Conservation (phyloP, 2,797 vertebrate genomes). For the Anguilla marmorata region DNA sequence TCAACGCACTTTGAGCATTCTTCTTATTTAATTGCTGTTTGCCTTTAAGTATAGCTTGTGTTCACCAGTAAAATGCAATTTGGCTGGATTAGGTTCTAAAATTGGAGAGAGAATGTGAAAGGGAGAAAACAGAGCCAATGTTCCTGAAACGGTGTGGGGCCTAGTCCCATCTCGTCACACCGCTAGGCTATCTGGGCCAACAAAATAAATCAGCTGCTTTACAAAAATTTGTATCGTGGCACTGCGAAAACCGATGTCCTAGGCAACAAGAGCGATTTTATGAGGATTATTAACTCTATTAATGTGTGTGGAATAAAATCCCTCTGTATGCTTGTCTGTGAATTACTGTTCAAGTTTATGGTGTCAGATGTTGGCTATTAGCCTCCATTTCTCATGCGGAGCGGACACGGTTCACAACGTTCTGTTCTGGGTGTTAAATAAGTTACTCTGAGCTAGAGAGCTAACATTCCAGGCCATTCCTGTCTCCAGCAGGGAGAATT, state of each 20-base stretch:
- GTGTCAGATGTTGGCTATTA: neutral
- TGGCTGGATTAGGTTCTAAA: neutral
- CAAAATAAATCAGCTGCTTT: neutral
- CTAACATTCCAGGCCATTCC: conserved; percentile 31
- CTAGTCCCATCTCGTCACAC: neutral
- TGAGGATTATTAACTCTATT: neutral
- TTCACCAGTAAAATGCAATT: neutral
- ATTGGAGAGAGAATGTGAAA: neutral
- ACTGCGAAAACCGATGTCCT: neutral
- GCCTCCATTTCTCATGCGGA: neutral
- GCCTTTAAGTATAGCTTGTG: neutral
- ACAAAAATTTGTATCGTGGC: neutral
- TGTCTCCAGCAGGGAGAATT: conserved; percentile 32
- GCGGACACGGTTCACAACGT: conserved; percentile 11
- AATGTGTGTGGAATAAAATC: neutral
- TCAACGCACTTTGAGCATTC: neutral
- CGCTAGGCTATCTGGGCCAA: neutral
- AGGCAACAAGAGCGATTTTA: neutral
- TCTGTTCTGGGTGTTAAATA: conserved; percentile 37
- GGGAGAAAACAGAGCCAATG: neutral
- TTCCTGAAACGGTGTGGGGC: neutral
- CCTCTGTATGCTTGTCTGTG: neutral
- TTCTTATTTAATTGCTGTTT: neutral
- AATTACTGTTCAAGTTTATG: neutral
- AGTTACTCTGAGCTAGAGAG: conserved; percentile 39